Conservation (phyloP, 1,140 invertebrate genomes). For the Eupristina koningsbergeri region DNA sequence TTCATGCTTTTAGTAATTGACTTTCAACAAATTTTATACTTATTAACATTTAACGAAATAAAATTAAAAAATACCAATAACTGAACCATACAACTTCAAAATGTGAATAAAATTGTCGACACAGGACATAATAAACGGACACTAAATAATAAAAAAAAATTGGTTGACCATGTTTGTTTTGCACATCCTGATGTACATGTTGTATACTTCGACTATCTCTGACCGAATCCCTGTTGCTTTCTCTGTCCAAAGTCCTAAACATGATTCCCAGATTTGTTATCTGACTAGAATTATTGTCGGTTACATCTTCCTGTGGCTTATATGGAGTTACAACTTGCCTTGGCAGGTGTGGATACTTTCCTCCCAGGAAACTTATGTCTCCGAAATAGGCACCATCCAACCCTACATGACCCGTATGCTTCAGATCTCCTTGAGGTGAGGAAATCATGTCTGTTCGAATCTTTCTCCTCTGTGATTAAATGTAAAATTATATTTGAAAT, state of each 20-base stretch:
- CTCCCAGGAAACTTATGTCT: constrained; percentile 89
- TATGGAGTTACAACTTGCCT: constrained; percentile 91
- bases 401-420: constrained; percentile 96
- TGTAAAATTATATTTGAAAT: background rate
- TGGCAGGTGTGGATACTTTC: constrained; percentile 85
- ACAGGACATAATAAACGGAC: background rate
- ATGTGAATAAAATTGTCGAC: background rate
- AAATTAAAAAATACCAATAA: background rate
- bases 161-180: constrained; percentile 65
- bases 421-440: constrained; percentile 94
- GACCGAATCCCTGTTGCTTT: constrained; percentile 66
- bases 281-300: constrained; percentile 70
- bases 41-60: too few species aligned
- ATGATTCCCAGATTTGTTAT: constrained; percentile 59
- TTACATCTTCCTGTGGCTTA: constrained; percentile 85
- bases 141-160: too few species aligned
- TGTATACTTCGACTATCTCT: constrained; percentile 58
- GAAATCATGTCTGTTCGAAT: constrained; percentile 95
- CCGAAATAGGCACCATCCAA: constrained; percentile 97
- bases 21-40: background rate
- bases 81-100: background rate
- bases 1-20: too few species aligned
- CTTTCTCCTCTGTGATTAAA: constrained; percentile 74
- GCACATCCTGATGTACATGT: constrained; percentile 59
- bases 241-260: constrained; percentile 58